phyloP scores from a whole-genome alignment of 2,113 vertebrate species.

The Fregata magnificens region DNA sequence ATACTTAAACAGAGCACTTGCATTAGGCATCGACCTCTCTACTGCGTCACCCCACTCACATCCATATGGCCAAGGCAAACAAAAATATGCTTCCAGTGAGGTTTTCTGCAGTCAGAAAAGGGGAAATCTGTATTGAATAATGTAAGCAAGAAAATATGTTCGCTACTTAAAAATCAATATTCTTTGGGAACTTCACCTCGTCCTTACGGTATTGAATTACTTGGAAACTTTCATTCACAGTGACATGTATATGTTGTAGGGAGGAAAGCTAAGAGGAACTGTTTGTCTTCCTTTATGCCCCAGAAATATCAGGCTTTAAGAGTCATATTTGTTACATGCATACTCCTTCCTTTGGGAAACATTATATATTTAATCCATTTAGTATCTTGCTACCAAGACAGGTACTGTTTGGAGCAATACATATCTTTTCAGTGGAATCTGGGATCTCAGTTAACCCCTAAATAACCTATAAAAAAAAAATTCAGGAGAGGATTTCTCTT shows the following conservation, averaged over 20 bases:
- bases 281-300: background rate
- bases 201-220: background rate
- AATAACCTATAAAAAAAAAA: background rate
- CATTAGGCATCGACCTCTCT: background rate
- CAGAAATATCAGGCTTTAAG: background rate
- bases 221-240: background rate
- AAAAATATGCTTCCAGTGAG: background rate
- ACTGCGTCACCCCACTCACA: background rate
- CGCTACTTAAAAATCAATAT: background rate
- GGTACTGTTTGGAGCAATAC: background rate
- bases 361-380: background rate
- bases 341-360: background rate
- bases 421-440: background rate
- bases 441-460: background rate
- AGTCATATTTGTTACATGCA: background rate
- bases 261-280: background rate
- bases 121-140: background rate
- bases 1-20: background rate
- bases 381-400: background rate
- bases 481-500: background rate
- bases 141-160: background rate
- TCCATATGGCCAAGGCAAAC: background rate
- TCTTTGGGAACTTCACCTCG: background rate
- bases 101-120: background rate
- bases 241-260: background rate